A percentile compares a stretch with the other conserved stretches of the same genome.
These are phyloP conservation scores for Mesembrinibis cayennensis DNA, from an alignment of 2,113 vertebrate genomes.

Conservation along the genomic window DNA sequence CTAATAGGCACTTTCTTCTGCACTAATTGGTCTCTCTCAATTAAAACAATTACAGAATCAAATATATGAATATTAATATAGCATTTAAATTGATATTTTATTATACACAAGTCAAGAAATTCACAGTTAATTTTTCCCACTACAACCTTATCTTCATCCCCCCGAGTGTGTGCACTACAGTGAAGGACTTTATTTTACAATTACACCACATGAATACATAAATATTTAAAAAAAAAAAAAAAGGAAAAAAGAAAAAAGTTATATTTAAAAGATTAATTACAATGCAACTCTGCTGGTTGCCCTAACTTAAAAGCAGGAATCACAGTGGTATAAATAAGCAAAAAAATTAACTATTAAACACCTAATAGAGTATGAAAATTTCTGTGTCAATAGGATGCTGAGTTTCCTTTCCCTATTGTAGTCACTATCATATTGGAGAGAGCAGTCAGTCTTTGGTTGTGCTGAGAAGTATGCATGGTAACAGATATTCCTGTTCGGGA, in stretches of 20 bases:
- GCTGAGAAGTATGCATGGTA: not conserved
- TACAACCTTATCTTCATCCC: not conserved
- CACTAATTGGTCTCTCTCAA: not conserved
- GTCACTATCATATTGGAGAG: not conserved
- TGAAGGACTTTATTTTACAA: not conserved
- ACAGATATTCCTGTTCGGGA: not conserved
- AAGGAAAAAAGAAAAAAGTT: not conserved
- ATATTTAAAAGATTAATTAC: not conserved
- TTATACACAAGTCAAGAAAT: not conserved
- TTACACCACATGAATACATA: not conserved
- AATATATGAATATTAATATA: not conserved
- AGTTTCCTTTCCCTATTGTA: not conserved
- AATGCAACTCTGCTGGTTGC: not conserved
- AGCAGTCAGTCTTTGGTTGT: not conserved
- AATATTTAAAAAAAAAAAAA: not conserved
- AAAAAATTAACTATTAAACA: not conserved
- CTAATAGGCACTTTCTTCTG: not conserved
- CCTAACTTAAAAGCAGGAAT: not conserved
- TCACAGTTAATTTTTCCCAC: not conserved
- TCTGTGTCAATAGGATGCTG: not conserved
- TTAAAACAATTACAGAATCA: conserved; percentile 27
- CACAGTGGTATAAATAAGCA: not conserved
- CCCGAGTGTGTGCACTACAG: rapidly evolving
- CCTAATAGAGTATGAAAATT: not conserved
- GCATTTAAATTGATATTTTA: not conserved